Conservation (phyloP, 2,113 vertebrate genomes). For the Notothenia rossii region DNA sequence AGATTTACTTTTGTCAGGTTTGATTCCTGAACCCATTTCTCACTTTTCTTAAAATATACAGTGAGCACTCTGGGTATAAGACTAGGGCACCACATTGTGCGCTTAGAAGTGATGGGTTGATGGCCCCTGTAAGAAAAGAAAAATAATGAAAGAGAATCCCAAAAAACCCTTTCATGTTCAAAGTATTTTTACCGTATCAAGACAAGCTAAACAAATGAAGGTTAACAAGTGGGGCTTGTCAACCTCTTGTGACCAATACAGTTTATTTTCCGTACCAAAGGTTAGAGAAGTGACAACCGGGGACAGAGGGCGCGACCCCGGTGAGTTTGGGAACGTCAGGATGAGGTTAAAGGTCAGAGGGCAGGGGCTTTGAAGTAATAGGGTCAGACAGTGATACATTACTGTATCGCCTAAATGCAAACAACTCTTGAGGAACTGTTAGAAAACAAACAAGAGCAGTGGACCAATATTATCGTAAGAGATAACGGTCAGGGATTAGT, state of each 20-base stretch:
- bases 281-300: conserved; percentile 21
- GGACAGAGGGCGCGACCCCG: conserved; percentile 47
- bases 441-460: neutral
- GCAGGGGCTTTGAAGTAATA: conserved; percentile 56
- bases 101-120: neutral
- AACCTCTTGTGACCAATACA: conserved; percentile 5
- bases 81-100: neutral
- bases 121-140: neutral
- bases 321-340: conserved; percentile 36
- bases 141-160: neutral
- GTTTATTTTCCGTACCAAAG: conserved; percentile 27
- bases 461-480: neutral
- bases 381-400: conserved; percentile 74
- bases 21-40: conserved; percentile 53
- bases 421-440: conserved; percentile 13
- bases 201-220: conserved; percentile 14
- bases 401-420: conserved; percentile 44
- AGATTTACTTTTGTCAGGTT: conserved; percentile 52
- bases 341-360: conserved; percentile 62
- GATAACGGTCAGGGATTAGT: neutral
- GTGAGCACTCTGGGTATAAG: neutral
- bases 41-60: conserved; percentile 23
- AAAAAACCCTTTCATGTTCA: neutral
- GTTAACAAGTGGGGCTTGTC: conserved; percentile 30
- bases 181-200: neutral